A percentile compares a stretch with the other conserved stretches of the same genome.
These are phyloP conservation scores for Tapera naevia DNA, from an alignment of 2,797 vertebrate species.

Conservation along the genomic window DNA sequence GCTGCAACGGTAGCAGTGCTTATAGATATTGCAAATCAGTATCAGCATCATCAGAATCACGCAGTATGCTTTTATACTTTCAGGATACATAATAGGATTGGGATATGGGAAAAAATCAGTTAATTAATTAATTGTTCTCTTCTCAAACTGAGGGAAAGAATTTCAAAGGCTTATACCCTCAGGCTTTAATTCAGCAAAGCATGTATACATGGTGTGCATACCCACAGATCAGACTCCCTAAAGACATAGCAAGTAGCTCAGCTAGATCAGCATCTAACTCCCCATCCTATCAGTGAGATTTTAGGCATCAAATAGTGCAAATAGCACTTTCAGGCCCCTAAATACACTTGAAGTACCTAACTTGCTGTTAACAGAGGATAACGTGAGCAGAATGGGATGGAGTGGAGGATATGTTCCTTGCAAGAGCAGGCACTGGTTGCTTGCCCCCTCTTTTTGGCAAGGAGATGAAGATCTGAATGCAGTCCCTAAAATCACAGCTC, in stretches of 20 bases:
- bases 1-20: not conserved
- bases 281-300: not conserved
- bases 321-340: not conserved
- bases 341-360: not conserved
- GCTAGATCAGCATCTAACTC: not conserved
- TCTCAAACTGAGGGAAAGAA: not conserved
- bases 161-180: not conserved
- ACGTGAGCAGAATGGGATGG: not conserved
- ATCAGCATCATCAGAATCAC: not conserved
- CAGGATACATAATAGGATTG: not conserved
- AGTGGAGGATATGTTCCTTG: not conserved
- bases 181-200: not conserved
- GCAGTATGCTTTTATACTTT: not conserved
- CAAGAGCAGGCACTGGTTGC: not conserved
- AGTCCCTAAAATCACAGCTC: not conserved
- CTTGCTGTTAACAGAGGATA: not conserved
- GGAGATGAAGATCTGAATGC: not conserved
- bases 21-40: not conserved
- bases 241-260: not conserved
- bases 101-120: not conserved
- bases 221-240: fast-evolving
- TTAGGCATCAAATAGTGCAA: no score
- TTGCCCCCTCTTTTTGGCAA: not conserved
- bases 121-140: not conserved
- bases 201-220: fast-evolving